A percentile compares a stretch with the other conserved stretches of the same genome.
Evolutionary conservation across 2,888 invertebrate genomes (phyloP).

Genomic region (Dicyrtomina minuta): DNA sequence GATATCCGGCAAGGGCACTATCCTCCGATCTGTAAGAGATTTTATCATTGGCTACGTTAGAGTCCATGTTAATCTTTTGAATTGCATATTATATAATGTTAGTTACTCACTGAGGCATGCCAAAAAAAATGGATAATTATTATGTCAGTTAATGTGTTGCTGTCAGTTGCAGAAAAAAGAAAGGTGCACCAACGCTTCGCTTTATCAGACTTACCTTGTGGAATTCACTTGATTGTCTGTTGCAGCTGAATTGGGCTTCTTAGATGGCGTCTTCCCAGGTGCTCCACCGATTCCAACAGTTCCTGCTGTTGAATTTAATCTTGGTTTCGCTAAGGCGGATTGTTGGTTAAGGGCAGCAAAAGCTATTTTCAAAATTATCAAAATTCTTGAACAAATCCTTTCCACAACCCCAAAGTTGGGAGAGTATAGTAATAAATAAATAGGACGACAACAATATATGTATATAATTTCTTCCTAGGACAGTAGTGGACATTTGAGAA

Average conservation of each 20-base stretch:
- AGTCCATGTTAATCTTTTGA: constrained; percentile 18
- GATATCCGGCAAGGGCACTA: constrained; percentile 94
- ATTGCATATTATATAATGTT: not conserved
- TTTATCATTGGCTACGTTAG: not conserved
- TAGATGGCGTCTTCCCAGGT: constrained; percentile 42
- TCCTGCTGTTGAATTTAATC: constrained; percentile 46
- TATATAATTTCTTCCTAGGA: not conserved
- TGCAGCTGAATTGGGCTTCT: constrained; percentile 40
- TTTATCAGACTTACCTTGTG: constrained; percentile 32
- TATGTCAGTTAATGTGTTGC: not conserved
- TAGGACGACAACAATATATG: not conserved
- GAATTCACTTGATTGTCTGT: constrained; percentile 46
- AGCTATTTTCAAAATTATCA: constrained; percentile 16
- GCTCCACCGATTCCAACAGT: constrained; percentile 24
- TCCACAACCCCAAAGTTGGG: not conserved
- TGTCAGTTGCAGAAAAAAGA: not conserved
- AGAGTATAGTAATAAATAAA: not conserved
- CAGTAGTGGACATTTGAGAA: no score
- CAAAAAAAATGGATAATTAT: not conserved
- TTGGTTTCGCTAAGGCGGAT: constrained; percentile 43
- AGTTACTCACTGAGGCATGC: not conserved
- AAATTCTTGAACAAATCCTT: constrained; percentile 6
- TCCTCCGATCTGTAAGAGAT: constrained; percentile 53
- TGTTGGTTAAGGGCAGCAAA: constrained; percentile 31
- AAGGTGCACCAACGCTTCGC: not conserved